Percentiles rank a stretch among this genome's conserved stretches.
phyloP scores from a whole-genome alignment of 2,113 vertebrate genomes.

The Sisor rabdophorus region DNA sequence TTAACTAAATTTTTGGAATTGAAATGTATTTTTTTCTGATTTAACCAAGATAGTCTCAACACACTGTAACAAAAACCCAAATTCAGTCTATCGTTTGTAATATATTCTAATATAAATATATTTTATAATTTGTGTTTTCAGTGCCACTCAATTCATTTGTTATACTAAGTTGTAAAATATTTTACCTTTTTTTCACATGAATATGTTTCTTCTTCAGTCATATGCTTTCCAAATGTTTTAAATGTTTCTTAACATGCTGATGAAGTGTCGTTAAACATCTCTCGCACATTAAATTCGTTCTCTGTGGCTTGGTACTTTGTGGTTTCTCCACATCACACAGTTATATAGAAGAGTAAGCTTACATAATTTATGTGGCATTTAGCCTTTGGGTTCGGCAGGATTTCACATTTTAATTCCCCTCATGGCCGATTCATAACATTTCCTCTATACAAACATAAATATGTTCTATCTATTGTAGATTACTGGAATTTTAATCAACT shows the following conservation, averaged over 20 bases:
- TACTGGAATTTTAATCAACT: conserved; percentile 63
- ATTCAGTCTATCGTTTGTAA: too few relatives aligned
- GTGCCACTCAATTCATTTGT: background rate
- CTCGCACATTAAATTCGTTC: conserved; percentile 36
- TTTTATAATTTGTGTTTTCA: too few relatives aligned
- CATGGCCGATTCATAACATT: conserved; percentile 56
- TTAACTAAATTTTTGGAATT: conserved; percentile 1
- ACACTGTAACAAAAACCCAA: too few relatives aligned
- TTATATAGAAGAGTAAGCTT: conserved; percentile 27
- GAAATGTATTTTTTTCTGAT: background rate
- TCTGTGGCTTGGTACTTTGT: conserved; percentile 37
- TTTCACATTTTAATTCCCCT: conserved; percentile 50
- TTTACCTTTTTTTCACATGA: background rate
- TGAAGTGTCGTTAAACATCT: conserved; percentile 33
- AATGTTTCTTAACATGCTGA: conserved; percentile 10
- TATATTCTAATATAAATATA: too few relatives aligned
- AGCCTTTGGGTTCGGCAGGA: conserved; percentile 55
- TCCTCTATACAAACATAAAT: conserved; percentile 65
- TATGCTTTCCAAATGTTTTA: background rate
- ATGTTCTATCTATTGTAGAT: conserved; percentile 63
- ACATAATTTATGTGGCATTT: conserved; percentile 52
- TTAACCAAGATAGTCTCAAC: background rate
- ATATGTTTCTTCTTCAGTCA: background rate
- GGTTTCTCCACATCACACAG: conserved; percentile 37
- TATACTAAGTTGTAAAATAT: background rate